These are phyloP conservation scores for Danaus melanippus DNA, from an alignment of 1,140 invertebrate genomes.

Conservation along the genomic window DNA sequence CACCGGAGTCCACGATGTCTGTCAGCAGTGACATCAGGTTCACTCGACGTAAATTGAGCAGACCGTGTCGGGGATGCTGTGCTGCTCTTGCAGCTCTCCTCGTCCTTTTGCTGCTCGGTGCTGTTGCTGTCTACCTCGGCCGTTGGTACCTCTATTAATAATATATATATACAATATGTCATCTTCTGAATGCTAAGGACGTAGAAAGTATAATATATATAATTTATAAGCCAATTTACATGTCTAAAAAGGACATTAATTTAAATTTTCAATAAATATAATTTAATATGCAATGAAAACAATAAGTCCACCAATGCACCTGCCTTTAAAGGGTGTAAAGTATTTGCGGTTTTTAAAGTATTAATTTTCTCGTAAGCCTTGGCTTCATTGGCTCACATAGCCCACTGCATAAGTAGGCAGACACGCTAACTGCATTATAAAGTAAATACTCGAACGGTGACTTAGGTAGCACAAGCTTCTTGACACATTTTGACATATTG, in stretches of 20 bases:
- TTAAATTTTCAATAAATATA: too few species aligned
- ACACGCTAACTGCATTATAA: conserved; percentile 11
- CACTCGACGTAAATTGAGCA: conserved; percentile 84
- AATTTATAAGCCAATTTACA: too few species aligned
- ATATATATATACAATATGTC: too few species aligned
- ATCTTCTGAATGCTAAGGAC: too few species aligned
- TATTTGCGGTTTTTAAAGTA: too few species aligned
- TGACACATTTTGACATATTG: too few species aligned
- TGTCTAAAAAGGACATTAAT: too few species aligned
- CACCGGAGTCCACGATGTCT: conserved; percentile 80
- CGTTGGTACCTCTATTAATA: conserved; percentile 78
- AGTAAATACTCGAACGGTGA: not conserved
- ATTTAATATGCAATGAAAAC: too few species aligned
- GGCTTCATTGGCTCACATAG: conserved; percentile 17
- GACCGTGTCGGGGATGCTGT: conserved; percentile 86
- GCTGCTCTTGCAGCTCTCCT: conserved; percentile 87
- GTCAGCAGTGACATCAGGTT: conserved; percentile 89
- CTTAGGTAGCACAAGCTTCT: too few species aligned
- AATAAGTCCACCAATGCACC: too few species aligned
- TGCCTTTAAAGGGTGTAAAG: too few species aligned
- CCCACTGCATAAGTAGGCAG: conserved; percentile 8
- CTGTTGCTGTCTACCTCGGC: conserved; percentile 87
- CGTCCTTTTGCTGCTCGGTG: conserved; percentile 84
- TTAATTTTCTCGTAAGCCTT: conserved; percentile 15
- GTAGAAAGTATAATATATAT: too few species aligned